Percentiles rank a stretch among this genome's conserved stretches.
phyloP scores from a whole-genome alignment of 1,140 invertebrate species.

The Drosophila ogumai region DNA sequence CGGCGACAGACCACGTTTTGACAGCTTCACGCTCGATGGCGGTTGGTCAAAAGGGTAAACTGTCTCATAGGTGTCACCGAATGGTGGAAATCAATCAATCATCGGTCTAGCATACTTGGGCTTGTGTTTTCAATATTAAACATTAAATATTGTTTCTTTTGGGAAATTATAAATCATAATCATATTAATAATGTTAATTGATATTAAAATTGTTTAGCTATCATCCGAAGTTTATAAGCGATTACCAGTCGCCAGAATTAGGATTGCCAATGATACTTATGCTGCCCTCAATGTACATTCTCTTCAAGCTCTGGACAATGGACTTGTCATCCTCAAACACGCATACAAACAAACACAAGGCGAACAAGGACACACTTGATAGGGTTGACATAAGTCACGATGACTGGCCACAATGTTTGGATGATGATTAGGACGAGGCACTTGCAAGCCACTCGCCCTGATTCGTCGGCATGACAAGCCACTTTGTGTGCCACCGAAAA shows the following conservation, averaged over 20 bases:
- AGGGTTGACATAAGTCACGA: constrained; percentile 46
- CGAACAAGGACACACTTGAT: constrained; percentile 47
- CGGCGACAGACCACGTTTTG: constrained; percentile 12
- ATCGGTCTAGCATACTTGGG: neutral
- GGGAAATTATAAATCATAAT: too few relatives aligned
- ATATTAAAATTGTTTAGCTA: neutral
- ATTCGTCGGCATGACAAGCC: constrained; percentile 40
- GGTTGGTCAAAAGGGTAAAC: constrained; percentile 12
- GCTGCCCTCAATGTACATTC: neutral
- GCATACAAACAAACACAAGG: neutral
- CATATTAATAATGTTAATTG: too few relatives aligned
- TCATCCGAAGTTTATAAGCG: constrained; percentile 1
- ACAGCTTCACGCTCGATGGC: constrained; percentile 41
- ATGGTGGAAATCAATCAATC: constrained; percentile 30
- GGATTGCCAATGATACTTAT: constrained; percentile 2
- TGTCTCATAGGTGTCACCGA: constrained; percentile 17
- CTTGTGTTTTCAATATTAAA: too few relatives aligned
- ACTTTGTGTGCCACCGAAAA: constrained; percentile 18
- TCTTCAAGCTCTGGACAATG: constrained; percentile 7
- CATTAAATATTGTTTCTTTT: too few relatives aligned
- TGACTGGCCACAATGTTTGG: constrained; percentile 51
- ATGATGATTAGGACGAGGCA: constrained; percentile 43
- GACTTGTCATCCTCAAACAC: constrained; percentile 11
- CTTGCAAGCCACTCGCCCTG: constrained; percentile 35
- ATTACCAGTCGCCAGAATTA: constrained; percentile 3